Conservation (phyloP, 23 tunicate genomes). For the Trididemnum clinides region DNA sequence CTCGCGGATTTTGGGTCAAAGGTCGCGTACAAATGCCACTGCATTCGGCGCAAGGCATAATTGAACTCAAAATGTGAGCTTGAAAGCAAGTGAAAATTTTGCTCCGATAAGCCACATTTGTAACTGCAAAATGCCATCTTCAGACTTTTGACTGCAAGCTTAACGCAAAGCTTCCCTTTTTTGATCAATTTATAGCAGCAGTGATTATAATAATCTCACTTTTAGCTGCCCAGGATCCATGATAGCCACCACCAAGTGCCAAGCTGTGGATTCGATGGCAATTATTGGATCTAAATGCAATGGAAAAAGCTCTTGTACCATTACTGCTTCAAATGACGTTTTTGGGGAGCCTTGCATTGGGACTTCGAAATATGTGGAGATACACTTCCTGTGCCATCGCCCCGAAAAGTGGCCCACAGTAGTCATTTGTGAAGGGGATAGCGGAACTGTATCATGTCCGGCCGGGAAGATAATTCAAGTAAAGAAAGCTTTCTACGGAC, state of each 20-base stretch:
- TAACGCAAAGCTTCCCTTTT: too few relatives aligned
- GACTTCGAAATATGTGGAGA: constrained; percentile 21
- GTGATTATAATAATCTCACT: too few relatives aligned
- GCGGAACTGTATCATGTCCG: background rate
- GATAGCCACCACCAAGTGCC: constrained; percentile 10
- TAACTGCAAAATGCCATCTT: too few relatives aligned
- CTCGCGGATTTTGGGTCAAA: too few relatives aligned
- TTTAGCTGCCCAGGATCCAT: background rate
- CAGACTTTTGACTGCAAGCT: too few relatives aligned
- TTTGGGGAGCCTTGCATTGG: constrained; percentile 38
- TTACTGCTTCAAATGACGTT: background rate
- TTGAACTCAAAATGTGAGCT: too few relatives aligned
- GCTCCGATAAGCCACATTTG: too few relatives aligned
- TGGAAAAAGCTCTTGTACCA: constrained; percentile 12
- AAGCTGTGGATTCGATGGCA: background rate
- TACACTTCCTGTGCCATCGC: background rate
- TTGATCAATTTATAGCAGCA: too few relatives aligned
- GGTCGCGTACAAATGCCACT: too few relatives aligned
- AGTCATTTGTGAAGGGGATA: background rate
- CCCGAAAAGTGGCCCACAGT: background rate
- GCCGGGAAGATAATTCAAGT: background rate
- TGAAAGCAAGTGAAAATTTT: too few relatives aligned
- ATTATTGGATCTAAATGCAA: constrained; percentile 3
- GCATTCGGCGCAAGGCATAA: too few relatives aligned
- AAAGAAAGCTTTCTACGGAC: background rate